Evolutionary conservation across 2,797 vertebrate genomes (phyloP).

Genomic region (Okamejei kenojei): DNA sequence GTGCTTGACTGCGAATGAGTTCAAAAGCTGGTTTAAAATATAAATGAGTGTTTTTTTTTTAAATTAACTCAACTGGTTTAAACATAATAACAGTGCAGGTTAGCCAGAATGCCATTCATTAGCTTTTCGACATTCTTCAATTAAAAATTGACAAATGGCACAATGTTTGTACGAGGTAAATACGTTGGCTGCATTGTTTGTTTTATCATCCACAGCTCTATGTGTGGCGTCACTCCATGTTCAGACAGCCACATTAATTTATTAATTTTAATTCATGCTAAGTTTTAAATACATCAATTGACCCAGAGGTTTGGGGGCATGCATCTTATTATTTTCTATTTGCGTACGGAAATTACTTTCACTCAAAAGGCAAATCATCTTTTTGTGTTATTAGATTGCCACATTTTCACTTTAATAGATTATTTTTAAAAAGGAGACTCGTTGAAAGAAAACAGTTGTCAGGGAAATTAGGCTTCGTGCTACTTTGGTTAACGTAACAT

Average conservation of each 20-base stretch:
- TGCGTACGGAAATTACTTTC: neutral
- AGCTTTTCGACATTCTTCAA: neutral
- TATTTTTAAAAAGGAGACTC: neutral
- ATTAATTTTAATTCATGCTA: constrained; percentile 17
- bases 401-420: neutral
- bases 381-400: neutral
- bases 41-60: neutral
- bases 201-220: neutral
- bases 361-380: neutral
- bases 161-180: neutral
- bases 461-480: too few species aligned
- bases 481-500: too few species aligned
- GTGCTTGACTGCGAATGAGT: neutral
- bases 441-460: neutral
- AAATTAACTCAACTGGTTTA: constrained; percentile 3
- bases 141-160: neutral
- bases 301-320: neutral
- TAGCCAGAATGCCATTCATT: neutral
- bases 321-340: neutral
- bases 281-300: neutral
- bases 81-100: neutral
- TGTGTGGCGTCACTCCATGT: neutral
- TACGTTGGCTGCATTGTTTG: neutral
- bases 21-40: neutral
- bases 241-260: neutral